Base-by-base conservation (phyloP, 2,113 vertebrate genomes). In the Oxygymnocypris stewartii region DNA sequence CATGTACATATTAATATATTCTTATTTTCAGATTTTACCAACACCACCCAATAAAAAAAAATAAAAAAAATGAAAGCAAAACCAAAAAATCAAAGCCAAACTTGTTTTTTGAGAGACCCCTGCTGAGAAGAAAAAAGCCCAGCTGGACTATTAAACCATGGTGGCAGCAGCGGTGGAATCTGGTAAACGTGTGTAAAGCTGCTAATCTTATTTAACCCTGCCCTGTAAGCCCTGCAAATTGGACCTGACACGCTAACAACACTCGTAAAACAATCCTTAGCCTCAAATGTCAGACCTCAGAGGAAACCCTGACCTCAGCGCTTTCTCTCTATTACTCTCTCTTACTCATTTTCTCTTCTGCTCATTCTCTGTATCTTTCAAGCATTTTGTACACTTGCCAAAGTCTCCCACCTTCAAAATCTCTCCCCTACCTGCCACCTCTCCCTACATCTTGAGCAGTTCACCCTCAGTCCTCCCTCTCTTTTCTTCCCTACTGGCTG, bases 181-280 rank as follows among this genome's bases (percentile, higher is more conserved):
- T 94, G 95, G 94, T 94, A 95, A 95, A 95, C 94, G 91, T 90
- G 94, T 92, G 93, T 93, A 93, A 95, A 94, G 94, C 95, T 93
- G 93, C 94, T 96, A 96, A 97, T 96, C 96, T 95, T 94, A 93
- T 96, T 96, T 95, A 95, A 95, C 95, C 95, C 94, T 92, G 94
- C 94, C 94, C 94, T 94, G 95, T 95, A 95, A 95, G 85, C 89
- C 81, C 89, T 54, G 94, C 94, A 96, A 96, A 97, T 96, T 92
- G 95, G 94, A 94, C 93, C 91, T 93, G 96, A 96, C 95, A 94
- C 74, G 91, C 94, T 92, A 92, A 94, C 94, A 92, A 94, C 92
- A 93, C 94, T 93, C 94, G 94, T 92, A 91, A 94, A 95, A 94
- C 88, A 93, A 92, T 92, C 93, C 95, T 96, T 94, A 95, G 94